Base-by-base conservation (phyloP, 2,113 vertebrate species). In the Orthonyx spaldingii region DNA sequence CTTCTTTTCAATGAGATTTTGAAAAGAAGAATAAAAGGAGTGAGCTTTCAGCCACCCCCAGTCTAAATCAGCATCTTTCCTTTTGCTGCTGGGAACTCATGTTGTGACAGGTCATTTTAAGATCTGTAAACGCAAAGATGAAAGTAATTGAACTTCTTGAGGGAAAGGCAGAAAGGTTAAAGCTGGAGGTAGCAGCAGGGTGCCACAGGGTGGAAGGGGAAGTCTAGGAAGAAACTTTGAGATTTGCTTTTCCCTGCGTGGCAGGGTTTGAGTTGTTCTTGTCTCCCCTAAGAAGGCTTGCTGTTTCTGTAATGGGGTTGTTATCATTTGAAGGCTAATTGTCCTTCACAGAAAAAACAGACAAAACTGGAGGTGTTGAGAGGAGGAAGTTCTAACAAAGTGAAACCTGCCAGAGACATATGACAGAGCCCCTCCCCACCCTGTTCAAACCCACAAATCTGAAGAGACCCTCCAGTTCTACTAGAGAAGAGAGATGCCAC, bases 11-110 rank as follows among this genome's bases (percentile, higher is more conserved):
- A 26, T 6, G 3, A 26, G 24, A 72, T 94, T 84, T 81, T 27
- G 19, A 94, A 94, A 94, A 78, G 39, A 79, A 74, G 39, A 94
- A 82, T 90, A 90, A 95, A 95, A 93, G 47, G n/a, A 89, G 11
- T 23, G 35, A 83, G 64, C 64, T 93, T 89, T 82, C 84, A 87
- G 60, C 39, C 65, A 82, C 63, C 30, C 64, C 28, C 89, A 89
- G 60, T 46, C 60, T 60, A 89, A 94, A 95, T 83, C 75, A 94
- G 41, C 82, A 82, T 82, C 79, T 96, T 85, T 68, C 27, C 56
- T 74, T 32, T 57, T 72, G 79, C 94, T 93, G 66, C 65, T 93
- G 89, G 69, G 75, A 95, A 16, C 56, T 95, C 78, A 46, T 69
- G 84, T 84, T 90, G 90, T 79, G 84, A 76, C 50, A 79, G 86